These are phyloP conservation scores for Drosophila parthenogenetica DNA, from an alignment of 2,888 invertebrate genomes.

Conservation along the genomic window DNA sequence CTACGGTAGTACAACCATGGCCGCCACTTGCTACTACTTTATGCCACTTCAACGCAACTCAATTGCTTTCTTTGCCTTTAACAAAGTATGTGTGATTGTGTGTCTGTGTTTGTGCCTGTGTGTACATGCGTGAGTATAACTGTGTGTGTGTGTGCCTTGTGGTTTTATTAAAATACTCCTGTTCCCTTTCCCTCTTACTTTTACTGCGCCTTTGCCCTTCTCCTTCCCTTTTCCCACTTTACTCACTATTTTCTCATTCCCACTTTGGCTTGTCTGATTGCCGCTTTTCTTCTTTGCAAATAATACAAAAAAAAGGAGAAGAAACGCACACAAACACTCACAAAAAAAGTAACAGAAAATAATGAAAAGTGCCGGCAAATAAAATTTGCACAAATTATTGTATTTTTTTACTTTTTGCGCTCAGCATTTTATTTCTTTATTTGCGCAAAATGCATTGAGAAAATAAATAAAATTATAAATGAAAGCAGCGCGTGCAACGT, in stretches of 20 bases:
- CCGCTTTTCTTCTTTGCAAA: slow-evolving; percentile 60
- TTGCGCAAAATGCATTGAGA: slow-evolving; percentile 73
- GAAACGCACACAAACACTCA: neutral
- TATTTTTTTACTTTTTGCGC: slow-evolving; percentile 35
- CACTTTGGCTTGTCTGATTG: slow-evolving; percentile 28
- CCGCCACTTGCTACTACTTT: slow-evolving; percentile 77
- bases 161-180: slow-evolving; percentile 75
- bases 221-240: slow-evolving; percentile 1
- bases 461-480: slow-evolving; percentile 77
- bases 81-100: slow-evolving; percentile 49
- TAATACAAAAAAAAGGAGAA: slow-evolving; percentile 39
- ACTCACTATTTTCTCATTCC: slow-evolving; percentile 33
- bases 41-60: slow-evolving; percentile 81
- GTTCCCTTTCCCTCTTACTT: slow-evolving; percentile 3
- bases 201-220: neutral
- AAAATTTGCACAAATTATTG: slow-evolving; percentile 78
- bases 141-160: slow-evolving; percentile 38
- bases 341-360: slow-evolving; percentile 33
- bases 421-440: slow-evolving; percentile 64
- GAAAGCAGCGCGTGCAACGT: slow-evolving; percentile 58
- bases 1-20: slow-evolving; percentile 37
- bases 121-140: slow-evolving; percentile 18
- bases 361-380: slow-evolving; percentile 78
- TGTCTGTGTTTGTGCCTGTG: slow-evolving; percentile 1
- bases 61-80: slow-evolving; percentile 76